Evolutionary conservation across 2,888 invertebrate genomes (phyloP), one percentile per base, ranked within the genome.

Genomic region (Ennomos erosarius): DNA sequence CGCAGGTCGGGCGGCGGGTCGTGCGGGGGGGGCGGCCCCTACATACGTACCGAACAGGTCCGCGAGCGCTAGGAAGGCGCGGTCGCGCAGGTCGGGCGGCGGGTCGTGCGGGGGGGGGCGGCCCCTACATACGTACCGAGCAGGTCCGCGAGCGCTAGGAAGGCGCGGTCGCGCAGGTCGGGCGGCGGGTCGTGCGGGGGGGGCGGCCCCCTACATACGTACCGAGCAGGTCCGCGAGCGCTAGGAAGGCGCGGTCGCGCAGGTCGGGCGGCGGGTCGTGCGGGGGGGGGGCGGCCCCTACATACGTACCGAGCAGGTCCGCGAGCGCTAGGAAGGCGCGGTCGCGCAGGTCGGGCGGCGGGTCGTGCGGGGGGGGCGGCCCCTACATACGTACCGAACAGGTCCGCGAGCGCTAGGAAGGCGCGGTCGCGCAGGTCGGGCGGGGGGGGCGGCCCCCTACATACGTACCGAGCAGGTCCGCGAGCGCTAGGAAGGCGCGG

Each of bases 21-120:
- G 99, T n/a, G 93, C 8, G 96, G 95, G 2, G 99, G 94, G 68
- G 99, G 85, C 0, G 98, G 96, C 1, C 98, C n/a, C n/a, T n/a
- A n/a, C n/a, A n/a, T n/a, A n/a, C n/a, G n/a, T n/a, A n/a, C n/a
- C n/a, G n/a, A n/a, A n/a, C 61, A 99, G 90, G 85, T 99, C 99
- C 0, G 96, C 95, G 49, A 98, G 93, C 0, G 97, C 95, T 16
- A 95, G 90, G 79, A 98, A 97, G 65, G 98, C 96, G 38, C 98
- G 94, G 74, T 99, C 98, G 1, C 62, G 50, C 10, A 76, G 74
- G 55, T 81, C 81, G 0, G 92, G 90, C 0, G 94, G 90, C 10
- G 95, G 93, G 44, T 96, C 96, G 69, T 94, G 91, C 55, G 89
- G 87, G 63, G 88, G 88, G 59, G 92, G 94, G 93, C 37, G 43